Conservation (phyloP, 2,888 invertebrate species). For the Sinentomon sp. region DNA sequence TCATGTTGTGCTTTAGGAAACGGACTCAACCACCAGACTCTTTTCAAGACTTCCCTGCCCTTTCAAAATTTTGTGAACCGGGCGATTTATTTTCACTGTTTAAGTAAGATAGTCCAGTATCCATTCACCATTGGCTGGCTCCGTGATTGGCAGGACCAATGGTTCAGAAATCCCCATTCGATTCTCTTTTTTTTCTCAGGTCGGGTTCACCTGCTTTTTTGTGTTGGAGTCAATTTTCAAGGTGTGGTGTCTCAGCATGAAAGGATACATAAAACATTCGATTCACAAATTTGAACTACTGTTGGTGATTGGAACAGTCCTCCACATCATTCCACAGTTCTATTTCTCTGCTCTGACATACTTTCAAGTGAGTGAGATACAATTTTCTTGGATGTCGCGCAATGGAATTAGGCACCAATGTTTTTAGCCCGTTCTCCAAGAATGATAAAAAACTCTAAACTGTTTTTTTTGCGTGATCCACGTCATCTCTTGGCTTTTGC, state of each 20-base stretch:
- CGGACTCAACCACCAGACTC: too few species aligned
- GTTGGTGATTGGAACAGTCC: conserved; percentile 67
- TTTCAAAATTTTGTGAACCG: too few species aligned
- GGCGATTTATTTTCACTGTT: too few species aligned
- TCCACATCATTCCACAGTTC: conserved; percentile 73
- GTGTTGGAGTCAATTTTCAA: conserved; percentile 86
- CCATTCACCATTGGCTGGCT: too few species aligned
- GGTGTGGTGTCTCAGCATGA: conserved; percentile 86
- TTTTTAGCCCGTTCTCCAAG: too few species aligned
- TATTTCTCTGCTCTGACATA: conserved; percentile 85
- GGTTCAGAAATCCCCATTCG: not conserved
- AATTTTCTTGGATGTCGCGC: not conserved
- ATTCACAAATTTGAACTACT: conserved; percentile 92
- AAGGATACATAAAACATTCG: conserved; percentile 81
- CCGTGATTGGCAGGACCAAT: too few species aligned
- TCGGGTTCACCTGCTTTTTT: conserved; percentile 78
- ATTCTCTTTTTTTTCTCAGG: conserved; percentile 24
- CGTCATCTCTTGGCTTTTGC: too few species aligned
- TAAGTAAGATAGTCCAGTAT: too few species aligned
- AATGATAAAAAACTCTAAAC: too few species aligned
- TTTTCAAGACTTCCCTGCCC: too few species aligned
- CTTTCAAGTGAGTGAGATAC: conserved; percentile 55
- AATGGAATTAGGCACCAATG: not conserved
- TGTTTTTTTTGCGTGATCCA: too few species aligned
- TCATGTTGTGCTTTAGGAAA: too few species aligned